These are phyloP conservation scores for Lepeophtheirus nordmannii DNA, from an alignment of 2,888 invertebrate species.

Conservation along the genomic window DNA sequence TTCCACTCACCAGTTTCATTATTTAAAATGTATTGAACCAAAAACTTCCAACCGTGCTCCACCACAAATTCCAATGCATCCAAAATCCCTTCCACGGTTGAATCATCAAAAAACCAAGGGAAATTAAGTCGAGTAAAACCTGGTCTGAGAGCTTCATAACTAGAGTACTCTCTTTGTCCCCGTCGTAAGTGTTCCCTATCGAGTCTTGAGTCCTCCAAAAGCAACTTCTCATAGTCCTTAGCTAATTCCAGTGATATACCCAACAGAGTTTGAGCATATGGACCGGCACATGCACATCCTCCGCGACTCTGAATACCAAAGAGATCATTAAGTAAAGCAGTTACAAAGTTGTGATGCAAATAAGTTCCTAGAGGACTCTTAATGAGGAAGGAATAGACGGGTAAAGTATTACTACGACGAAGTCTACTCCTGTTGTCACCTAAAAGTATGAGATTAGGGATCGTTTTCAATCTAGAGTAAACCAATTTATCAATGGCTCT, in stretches of 20 bases:
- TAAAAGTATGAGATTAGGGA: slow-evolving; percentile 26
- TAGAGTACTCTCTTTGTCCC: slow-evolving; percentile 38
- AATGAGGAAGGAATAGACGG: slow-evolving; percentile 71
- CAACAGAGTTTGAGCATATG: slow-evolving; percentile 66
- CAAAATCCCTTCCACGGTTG: slow-evolving; percentile 53
- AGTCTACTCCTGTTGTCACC: slow-evolving; percentile 23
- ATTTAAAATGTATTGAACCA: slow-evolving; percentile 73
- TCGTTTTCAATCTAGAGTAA: neutral
- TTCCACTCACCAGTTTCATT: slow-evolving; percentile 78
- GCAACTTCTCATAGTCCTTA: slow-evolving; percentile 53
- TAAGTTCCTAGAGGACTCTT: slow-evolving; percentile 58
- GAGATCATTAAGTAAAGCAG: slow-evolving; percentile 70
- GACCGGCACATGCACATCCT: slow-evolving; percentile 62
- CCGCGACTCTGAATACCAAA: slow-evolving; percentile 68
- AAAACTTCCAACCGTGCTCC: slow-evolving; percentile 66
- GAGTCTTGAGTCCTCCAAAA: slow-evolving; percentile 44
- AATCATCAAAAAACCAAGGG: slow-evolving; percentile 65
- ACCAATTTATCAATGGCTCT: slow-evolving; percentile 29
- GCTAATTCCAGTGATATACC: slow-evolving; percentile 64
- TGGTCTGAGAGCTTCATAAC: slow-evolving; percentile 57
- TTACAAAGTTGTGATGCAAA: slow-evolving; percentile 73
- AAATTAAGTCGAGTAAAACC: slow-evolving; percentile 71
- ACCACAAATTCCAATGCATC: slow-evolving; percentile 74
- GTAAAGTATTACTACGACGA: slow-evolving; percentile 37
- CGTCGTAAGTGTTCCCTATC: slow-evolving; percentile 40